Percentiles rank a stretch among this genome's conserved stretches.
Conservation (phyloP, 1,140 invertebrate species). For the Leptinotarsa defecta region DNA sequence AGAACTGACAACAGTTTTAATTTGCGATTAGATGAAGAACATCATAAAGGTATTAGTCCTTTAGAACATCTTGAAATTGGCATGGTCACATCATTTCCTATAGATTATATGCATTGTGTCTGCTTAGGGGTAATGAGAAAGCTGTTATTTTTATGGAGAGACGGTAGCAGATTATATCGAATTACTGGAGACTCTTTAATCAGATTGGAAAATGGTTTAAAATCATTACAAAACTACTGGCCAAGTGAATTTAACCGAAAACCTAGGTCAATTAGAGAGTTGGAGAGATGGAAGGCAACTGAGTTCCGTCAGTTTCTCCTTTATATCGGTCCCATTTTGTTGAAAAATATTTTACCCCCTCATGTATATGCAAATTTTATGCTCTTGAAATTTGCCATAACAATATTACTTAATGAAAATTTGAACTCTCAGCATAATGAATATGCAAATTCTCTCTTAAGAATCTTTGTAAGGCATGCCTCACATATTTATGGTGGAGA, state of each 20-base stretch:
- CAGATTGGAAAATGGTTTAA: background rate
- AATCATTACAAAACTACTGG: background rate
- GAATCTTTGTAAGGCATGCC: conserved; percentile 21
- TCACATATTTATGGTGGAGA: conserved; percentile 27
- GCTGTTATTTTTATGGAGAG: background rate
- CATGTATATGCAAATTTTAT: conserved; percentile 20
- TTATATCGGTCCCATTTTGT: conserved; percentile 22
- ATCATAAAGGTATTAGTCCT: conserved; percentile 28
- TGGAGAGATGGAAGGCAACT: conserved; percentile 12
- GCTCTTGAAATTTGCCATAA: conserved; percentile 20
- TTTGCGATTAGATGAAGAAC: conserved; percentile 22
- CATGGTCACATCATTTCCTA: conserved; percentile 39
- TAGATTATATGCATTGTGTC: conserved; percentile 48
- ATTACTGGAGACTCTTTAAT: too few species aligned
- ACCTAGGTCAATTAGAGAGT: background rate
- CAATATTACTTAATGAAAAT: conserved; percentile 17
- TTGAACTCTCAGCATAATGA: conserved; percentile 19
- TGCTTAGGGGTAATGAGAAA: conserved; percentile 46
- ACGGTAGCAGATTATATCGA: background rate
- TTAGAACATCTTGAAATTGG: conserved; percentile 36
- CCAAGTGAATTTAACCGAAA: background rate
- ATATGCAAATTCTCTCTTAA: conserved; percentile 27
- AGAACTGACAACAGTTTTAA: conserved; percentile 40
- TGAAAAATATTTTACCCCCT: conserved; percentile 22
- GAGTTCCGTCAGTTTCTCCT: conserved; percentile 7